A percentile compares a stretch with the other conserved stretches of the same genome.
phyloP scores from a whole-genome alignment of 2,888 invertebrate genomes.

The Drosophila birchii region DNA sequence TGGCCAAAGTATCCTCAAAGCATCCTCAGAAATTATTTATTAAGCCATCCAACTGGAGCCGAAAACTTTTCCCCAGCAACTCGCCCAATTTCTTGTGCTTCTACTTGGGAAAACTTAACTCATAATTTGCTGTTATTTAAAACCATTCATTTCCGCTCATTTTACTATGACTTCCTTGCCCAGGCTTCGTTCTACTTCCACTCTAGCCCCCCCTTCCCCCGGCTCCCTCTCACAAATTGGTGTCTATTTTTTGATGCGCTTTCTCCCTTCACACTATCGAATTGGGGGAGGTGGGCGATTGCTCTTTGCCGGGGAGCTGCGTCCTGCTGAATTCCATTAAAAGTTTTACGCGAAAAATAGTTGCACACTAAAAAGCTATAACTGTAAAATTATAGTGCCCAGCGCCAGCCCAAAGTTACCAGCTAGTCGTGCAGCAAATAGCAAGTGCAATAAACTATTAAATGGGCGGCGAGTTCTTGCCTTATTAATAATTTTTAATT shows the following conservation, averaged over 20 bases:
- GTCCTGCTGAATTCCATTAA: constrained; percentile 81
- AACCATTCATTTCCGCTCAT: constrained; percentile 81
- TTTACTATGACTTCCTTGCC: constrained; percentile 68
- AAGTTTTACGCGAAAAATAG: constrained; percentile 81
- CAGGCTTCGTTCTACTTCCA: background rate
- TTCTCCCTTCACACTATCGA: constrained; percentile 65
- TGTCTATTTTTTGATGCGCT: constrained; percentile 77
- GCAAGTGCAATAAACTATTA: constrained; percentile 73
- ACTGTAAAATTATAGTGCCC: constrained; percentile 78
- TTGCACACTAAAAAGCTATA: constrained; percentile 80
- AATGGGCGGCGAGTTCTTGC: constrained; percentile 65
- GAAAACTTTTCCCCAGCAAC: constrained; percentile 62
- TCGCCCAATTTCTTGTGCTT: constrained; percentile 51
- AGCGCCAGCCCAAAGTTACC: constrained; percentile 65
- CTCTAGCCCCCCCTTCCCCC: background rate
- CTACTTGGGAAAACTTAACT: constrained; percentile 63
- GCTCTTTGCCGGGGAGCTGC: constrained; percentile 9
- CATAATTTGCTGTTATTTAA: constrained; percentile 81
- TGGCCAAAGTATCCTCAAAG: constrained; percentile 44
- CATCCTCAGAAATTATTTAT: constrained; percentile 74
- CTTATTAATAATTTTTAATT: constrained; percentile 84
- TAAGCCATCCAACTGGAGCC: constrained; percentile 68
- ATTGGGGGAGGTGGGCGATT: constrained; percentile 36
- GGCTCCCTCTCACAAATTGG: constrained; percentile 47
- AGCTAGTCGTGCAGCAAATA: constrained; percentile 49